Evolutionary conservation across 2,113 vertebrate genomes (phyloP), one percentile per base, ranked within the genome.

Genomic region (Cacatua alba): DNA sequence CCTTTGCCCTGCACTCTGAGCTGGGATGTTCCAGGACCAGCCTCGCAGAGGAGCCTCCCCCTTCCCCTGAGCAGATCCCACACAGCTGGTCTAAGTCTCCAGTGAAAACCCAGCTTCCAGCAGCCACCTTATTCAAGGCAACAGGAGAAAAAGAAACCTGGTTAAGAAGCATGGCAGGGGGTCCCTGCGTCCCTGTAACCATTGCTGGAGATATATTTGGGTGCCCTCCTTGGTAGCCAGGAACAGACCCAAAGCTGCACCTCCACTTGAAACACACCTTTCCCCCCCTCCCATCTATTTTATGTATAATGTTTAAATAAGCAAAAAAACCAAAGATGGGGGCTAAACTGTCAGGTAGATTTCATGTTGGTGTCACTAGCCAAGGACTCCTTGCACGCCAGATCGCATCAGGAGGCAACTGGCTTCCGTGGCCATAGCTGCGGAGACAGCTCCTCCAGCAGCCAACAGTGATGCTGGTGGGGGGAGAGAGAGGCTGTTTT

Each of bases 311-410:
- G 64, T n/a, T 78, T 52, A 59, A 71, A 17, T 9, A 31, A 49
- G 29, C 20, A 23, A 33, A 41, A 53, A 74, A n/a, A 15, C 2
- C 48, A 57, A 17, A 0, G 11, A 25, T 1, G 12, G 33, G 48
- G 26, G 57, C 5, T 9, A 21, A 1, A 16, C 3, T 16, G 14
- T 7, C 11, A 33, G 44, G 67, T 11, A 15, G 3, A 1, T 41
- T 48, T 41, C 29, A 4, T 0, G 4, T 6, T 9, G 62, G 74
- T 60, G 28, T 20, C 6, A 1, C 21, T 2, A 19, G 12, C 44
- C 25, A 3, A 10, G 31, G 74, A 11, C 39, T 17, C 72, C 49
- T 51, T 1, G 1, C 15, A 29, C 3, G 2, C 33, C 72, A 48
- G 23, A n/a, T 31, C 9, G 7, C 44, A 19, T 28, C 62, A 76